Evolutionary conservation across 2,113 vertebrate species (phyloP), one percentile per base, ranked within the genome.

Genomic region (Odontophorus gujanensis): DNA sequence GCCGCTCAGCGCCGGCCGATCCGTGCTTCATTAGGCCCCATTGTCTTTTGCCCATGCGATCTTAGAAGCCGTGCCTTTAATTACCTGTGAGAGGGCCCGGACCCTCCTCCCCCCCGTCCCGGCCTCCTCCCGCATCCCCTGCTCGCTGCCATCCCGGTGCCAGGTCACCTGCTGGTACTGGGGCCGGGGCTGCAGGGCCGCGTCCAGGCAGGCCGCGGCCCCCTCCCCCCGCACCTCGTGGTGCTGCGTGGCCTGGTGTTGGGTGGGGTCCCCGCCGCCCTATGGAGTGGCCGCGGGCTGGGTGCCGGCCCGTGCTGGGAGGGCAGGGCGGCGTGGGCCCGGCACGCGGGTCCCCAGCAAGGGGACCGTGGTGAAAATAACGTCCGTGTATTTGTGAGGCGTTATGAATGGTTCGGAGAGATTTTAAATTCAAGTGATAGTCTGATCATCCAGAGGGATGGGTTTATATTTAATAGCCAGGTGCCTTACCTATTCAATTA

Each of bases 1-100:
- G 91, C 93, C 90, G 72, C 93, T 95, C 73, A 34, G 88, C 57
- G 96, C 96, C 36, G 91, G 90, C 58, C 93, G 95, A 97, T 98
- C 98, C 91, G 97, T 97, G 98, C 97, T 97, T 97, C 98, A 96
- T 98, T 97, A 98, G 97, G 94, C 96, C 81, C 32, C 77, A 95
- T 96, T 97, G 98, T 97, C 98, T 98, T 97, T 97, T 95, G 93
- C 96, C 97, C 97, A 91, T 93, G 98, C 98, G 98, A 95, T 97
- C 98, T 98, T 97, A 98, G 97, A 97, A 97, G 96, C 89, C 95
- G 97, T 96, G 89, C 96, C 97, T 96, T 97, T 97, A 97, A 98
- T 98, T 98, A 98, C 98, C 97, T 97, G 95, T 86, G 95, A 93
- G 97, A 96, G 91, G 96, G 95, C 94, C 51, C 26, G 96, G 93